These are phyloP conservation scores for Platalea minor DNA, from an alignment of 2,797 vertebrate genomes.

Conservation along the genomic window DNA sequence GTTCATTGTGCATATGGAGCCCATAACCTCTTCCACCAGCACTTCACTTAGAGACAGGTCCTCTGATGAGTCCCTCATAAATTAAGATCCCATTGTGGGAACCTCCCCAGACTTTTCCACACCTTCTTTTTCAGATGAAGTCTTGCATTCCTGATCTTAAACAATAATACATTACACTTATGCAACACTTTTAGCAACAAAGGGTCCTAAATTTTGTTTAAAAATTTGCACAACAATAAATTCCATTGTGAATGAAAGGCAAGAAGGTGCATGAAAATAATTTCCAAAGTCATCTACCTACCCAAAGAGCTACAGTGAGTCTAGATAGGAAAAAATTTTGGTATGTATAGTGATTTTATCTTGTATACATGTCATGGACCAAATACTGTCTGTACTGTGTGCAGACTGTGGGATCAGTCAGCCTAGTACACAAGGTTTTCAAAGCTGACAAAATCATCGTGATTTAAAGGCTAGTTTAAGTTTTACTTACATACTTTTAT, in stretches of 20 bases:
- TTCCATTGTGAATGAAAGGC: not conserved
- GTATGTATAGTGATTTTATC: not conserved
- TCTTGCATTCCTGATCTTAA: not conserved
- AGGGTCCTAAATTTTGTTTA: not conserved
- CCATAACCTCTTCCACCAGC: not conserved
- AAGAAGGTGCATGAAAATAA: not conserved
- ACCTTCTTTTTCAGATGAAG: not conserved
- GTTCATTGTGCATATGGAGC: not conserved
- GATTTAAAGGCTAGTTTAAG: slow-evolving; percentile 35
- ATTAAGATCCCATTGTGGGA: not conserved
- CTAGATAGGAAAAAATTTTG: not conserved
- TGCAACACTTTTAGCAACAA: not conserved
- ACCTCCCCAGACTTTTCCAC: not conserved
- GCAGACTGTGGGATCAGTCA: not conserved
- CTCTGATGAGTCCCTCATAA: slow-evolving; percentile 3
- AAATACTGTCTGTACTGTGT: not conserved
- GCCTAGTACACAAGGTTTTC: not conserved
- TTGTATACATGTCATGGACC: not conserved
- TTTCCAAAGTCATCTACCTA: not conserved
- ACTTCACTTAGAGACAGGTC: not conserved
- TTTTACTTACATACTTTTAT: slow-evolving; percentile 19
- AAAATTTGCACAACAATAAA: not conserved
- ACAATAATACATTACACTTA: not conserved
- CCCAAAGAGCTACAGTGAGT: not conserved
- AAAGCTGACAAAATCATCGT: not conserved